Conservation (phyloP, 2,113 vertebrate species). For the Aphyosemion australe region DNA sequence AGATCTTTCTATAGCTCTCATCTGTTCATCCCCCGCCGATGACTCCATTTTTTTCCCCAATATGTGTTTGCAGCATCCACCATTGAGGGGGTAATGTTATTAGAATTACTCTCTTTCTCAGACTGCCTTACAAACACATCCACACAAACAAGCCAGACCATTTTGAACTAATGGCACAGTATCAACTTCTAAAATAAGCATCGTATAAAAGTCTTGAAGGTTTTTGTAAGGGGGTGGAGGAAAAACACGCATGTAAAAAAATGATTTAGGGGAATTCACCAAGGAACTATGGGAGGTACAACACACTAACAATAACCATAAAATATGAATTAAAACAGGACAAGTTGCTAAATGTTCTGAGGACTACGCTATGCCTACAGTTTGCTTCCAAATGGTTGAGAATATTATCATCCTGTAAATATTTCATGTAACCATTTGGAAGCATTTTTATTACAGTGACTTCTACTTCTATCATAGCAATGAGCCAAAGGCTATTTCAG, state of each 20-base stretch:
- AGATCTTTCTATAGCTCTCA: slow-evolving; percentile 45
- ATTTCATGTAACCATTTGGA: too few relatives aligned
- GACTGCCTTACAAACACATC: background rate
- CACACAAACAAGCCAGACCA: background rate
- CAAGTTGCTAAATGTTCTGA: too few relatives aligned
- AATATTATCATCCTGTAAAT: too few relatives aligned
- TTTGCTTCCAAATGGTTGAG: too few relatives aligned
- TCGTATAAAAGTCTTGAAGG: background rate
- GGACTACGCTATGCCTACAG: too few relatives aligned
- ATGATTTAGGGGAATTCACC: too few relatives aligned
- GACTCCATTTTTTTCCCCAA: background rate
- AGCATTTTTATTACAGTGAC: too few relatives aligned
- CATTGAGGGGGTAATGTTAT: slow-evolving; percentile 11
- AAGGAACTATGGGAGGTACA: too few relatives aligned
- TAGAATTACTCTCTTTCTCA: slow-evolving; percentile 21
- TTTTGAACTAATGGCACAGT: background rate
- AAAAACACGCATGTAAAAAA: background rate
- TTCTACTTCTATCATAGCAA: too few relatives aligned
- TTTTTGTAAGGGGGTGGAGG: background rate
- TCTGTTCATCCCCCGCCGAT: slow-evolving; percentile 15
- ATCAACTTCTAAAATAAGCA: background rate
- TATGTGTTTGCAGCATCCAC: slow-evolving; percentile 22
- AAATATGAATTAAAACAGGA: too few relatives aligned
- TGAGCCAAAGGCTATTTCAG: too few relatives aligned
- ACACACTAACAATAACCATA: too few relatives aligned